Conservation (phyloP, 2,888 invertebrate species). For the Morpho helenor region DNA sequence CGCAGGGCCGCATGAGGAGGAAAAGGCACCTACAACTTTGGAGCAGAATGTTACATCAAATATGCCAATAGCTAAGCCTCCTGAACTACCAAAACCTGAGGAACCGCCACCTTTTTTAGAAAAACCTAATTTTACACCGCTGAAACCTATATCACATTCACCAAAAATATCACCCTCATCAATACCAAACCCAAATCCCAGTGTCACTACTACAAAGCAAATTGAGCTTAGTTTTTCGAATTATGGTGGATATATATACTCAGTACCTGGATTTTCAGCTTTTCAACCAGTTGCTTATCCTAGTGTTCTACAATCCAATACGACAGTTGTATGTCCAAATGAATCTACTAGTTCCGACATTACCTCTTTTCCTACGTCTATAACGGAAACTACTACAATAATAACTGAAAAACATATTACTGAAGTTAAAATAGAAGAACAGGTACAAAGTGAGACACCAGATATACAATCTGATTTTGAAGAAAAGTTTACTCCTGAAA, state of each 20-base stretch:
- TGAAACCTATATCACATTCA: slow-evolving; percentile 58
- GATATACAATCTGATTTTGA: slow-evolving; percentile 57
- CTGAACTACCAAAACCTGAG: slow-evolving; percentile 47
- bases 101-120: slow-evolving; percentile 44
- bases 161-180: slow-evolving; percentile 73
- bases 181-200: slow-evolving; percentile 70
- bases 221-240: slow-evolving; percentile 55
- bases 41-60: slow-evolving; percentile 16
- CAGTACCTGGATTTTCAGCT: slow-evolving; percentile 69
- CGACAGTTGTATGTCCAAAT: slow-evolving; percentile 34
- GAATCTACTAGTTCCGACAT: slow-evolving; percentile 42
- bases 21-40: slow-evolving; percentile 33
- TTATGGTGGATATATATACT: slow-evolving; percentile 62
- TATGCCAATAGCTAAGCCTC: slow-evolving; percentile 42
- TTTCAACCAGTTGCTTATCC: slow-evolving; percentile 65
- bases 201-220: slow-evolving; percentile 54
- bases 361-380: slow-evolving; percentile 30
- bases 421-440: slow-evolving; percentile 29
- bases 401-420: slow-evolving; percentile 28
- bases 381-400: slow-evolving; percentile 32
- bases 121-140: slow-evolving; percentile 47
- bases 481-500: slow-evolving; percentile 60
- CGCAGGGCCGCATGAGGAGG: slow-evolving; percentile 35
- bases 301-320: slow-evolving; percentile 40
- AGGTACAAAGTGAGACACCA: slow-evolving; percentile 28